Evolutionary conservation across 1,140 invertebrate genomes (phyloP).

Genomic region (Calliopsis andreniformis): DNA sequence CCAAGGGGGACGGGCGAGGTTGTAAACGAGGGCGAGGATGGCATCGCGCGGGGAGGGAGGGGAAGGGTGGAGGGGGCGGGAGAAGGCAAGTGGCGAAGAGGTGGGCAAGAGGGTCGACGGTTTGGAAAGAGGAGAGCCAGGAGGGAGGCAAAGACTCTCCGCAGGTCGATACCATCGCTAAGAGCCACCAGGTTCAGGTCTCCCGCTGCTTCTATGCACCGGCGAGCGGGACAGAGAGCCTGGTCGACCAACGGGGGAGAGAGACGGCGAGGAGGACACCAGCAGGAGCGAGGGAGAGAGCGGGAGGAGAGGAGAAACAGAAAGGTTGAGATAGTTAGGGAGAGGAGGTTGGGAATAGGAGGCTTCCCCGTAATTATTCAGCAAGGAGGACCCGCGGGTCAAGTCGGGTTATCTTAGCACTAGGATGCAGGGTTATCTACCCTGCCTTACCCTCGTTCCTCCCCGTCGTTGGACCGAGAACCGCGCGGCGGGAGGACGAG

Average conservation of each 20-base stretch:
- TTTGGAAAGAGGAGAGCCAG: constrained; percentile 66
- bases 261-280: constrained; percentile 26
- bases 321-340: constrained; percentile 45
- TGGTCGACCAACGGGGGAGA: background rate
- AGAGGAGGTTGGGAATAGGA: constrained; percentile 50
- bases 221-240: constrained; percentile 28
- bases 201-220: constrained; percentile 65
- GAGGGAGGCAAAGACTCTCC: constrained; percentile 67
- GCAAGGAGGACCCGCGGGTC: constrained; percentile 78
- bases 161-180: constrained; percentile 70
- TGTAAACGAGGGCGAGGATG: constrained; percentile 56
- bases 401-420: constrained; percentile 79
- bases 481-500: constrained; percentile 31
- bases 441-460: constrained; percentile 72
- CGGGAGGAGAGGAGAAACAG: constrained; percentile 23
- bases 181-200: constrained; percentile 69
- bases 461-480: constrained; percentile 55
- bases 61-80: constrained; percentile 45
- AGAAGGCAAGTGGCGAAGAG: constrained; percentile 53
- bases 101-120: constrained; percentile 65
- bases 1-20: constrained; percentile 58
- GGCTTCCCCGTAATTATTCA: constrained; percentile 80
- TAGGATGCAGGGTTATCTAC: constrained; percentile 77
- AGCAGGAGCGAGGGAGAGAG: constrained; percentile 6
- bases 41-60: constrained; percentile 22